Conservation (phyloP, 2,888 invertebrate genomes). For the Pemphredon lugubris region DNA sequence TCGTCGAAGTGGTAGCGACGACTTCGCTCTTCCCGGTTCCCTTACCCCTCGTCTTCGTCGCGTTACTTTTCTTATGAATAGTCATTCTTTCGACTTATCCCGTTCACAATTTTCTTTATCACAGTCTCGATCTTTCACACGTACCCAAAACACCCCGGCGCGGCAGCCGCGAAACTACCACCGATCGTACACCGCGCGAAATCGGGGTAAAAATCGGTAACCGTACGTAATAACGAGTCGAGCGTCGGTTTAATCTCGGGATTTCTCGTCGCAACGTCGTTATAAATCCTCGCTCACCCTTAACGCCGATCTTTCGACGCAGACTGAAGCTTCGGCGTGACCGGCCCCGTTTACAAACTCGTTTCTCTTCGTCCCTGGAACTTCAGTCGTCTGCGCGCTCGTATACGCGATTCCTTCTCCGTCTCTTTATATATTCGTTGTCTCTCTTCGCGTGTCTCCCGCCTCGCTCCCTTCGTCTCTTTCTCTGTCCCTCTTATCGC, state of each 20-base stretch:
- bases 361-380: conserved; percentile 43
- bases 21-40: conserved; percentile 44
- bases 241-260: neutral
- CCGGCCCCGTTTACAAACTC: conserved; percentile 58
- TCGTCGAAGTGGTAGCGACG: conserved; percentile 54
- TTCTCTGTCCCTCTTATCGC: neutral
- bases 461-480: neutral
- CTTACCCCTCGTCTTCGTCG: conserved; percentile 49
- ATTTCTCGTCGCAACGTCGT: neutral
- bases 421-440: neutral
- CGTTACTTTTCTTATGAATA: conserved; percentile 58
- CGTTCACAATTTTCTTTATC: conserved; percentile 7
- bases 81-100: conserved; percentile 52
- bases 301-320: conserved; percentile 9
- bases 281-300: neutral
- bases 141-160: neutral
- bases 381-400: conserved; percentile 8
- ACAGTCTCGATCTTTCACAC: conserved; percentile 17
- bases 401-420: conserved; percentile 15
- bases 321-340: conserved; percentile 36
- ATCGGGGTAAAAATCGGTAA: too few relatives aligned
- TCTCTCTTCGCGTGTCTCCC: conserved; percentile 1
- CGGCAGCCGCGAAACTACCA: neutral
- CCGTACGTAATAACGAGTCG: neutral
- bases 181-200: neutral